phyloP scores from a whole-genome alignment of 53 echinoderm and acorn worm genomes.

The Holothuria scabra region DNA sequence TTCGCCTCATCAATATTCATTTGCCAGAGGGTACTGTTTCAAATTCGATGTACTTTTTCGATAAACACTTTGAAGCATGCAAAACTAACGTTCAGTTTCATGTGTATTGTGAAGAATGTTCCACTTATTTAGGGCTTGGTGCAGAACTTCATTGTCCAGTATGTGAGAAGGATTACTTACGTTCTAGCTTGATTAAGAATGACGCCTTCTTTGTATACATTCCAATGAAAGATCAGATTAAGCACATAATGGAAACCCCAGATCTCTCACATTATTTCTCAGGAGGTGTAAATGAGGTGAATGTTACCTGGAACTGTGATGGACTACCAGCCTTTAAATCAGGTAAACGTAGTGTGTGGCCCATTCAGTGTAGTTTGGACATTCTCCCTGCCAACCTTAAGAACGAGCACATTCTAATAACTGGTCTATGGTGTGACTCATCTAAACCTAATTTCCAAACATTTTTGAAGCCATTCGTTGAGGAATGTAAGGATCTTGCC shows the following conservation, averaged over 20 bases:
- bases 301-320: constrained; percentile 62
- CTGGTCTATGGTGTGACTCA: constrained; percentile 46
- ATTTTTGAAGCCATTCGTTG: constrained; percentile 52
- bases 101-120: constrained; percentile 10
- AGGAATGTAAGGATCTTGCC: constrained; percentile 33
- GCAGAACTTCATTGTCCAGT: neutral
- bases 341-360: constrained; percentile 63
- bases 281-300: neutral
- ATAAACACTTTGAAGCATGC: constrained; percentile 6
- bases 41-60: neutral
- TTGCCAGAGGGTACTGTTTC: neutral
- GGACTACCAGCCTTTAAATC: constrained; percentile 72
- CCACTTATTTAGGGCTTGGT: neutral
- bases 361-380: constrained; percentile 45
- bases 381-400: neutral
- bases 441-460: constrained; percentile 50
- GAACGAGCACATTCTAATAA: constrained; percentile 31
- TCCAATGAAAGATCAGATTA: neutral
- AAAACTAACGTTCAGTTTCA: constrained; percentile 3
- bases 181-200: neutral
- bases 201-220: constrained; percentile 8
- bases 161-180: neutral
- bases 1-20: constrained; percentile 13
- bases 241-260: neutral
- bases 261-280: neutral